Conservation (phyloP, 53 echinoderm and acorn worm genomes). For the Mesocentrotus franciscanus region DNA sequence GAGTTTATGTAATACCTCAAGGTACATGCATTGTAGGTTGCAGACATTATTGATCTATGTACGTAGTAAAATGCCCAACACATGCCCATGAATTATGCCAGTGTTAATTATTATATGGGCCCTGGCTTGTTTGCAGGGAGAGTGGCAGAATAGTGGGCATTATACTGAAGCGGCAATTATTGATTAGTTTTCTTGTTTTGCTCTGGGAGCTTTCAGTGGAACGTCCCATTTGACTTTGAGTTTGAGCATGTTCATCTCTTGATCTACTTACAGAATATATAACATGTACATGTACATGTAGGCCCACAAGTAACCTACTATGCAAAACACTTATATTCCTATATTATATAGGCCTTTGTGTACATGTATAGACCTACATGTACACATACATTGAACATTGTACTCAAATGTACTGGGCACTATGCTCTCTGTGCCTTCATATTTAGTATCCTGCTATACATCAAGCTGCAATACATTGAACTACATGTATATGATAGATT, state of each 20-base stretch:
- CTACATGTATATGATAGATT: too few relatives aligned
- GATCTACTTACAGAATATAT: background rate
- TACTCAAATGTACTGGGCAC: too few relatives aligned
- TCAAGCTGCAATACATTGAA: too few relatives aligned
- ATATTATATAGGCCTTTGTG: too few relatives aligned
- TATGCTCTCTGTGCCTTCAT: too few relatives aligned
- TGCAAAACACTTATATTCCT: too few relatives aligned
- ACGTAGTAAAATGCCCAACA: background rate
- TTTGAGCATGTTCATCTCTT: background rate
- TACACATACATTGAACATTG: too few relatives aligned
- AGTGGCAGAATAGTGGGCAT: background rate
- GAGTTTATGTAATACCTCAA: constrained; percentile 5
- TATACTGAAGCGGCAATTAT: constrained; percentile 13
- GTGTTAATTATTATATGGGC: background rate
- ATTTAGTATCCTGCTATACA: too few relatives aligned
- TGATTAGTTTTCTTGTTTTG: constrained; percentile 18
- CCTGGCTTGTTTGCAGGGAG: constrained; percentile 20
- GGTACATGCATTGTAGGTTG: constrained; percentile 36
- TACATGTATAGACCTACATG: too few relatives aligned
- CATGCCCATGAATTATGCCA: constrained; percentile 35
- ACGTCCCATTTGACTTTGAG: constrained; percentile 33
- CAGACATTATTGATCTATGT: constrained; percentile 54
- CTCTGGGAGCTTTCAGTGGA: background rate
- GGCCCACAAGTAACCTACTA: background rate
- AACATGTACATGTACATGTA: background rate